Evolutionary conservation across 92 coral and sea anemone species (phyloP).

Genomic region (Paramuricea clavata): DNA sequence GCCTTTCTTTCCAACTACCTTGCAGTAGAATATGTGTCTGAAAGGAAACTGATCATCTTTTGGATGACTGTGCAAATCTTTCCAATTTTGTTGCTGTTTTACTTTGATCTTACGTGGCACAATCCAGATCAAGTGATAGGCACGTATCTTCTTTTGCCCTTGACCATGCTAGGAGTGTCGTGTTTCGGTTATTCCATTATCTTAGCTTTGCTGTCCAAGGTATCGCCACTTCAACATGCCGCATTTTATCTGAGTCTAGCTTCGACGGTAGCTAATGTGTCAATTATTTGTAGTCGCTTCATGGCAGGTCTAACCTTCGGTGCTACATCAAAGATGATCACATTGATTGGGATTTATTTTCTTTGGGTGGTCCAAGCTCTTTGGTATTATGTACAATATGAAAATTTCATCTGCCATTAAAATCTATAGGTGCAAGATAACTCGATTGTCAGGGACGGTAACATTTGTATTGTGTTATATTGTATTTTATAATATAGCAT

Average conservation of each 20-base stretch:
- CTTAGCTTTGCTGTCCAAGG: background rate
- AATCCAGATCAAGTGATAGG: background rate
- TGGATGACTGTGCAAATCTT: background rate
- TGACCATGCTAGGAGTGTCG: background rate
- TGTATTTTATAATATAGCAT: too few species aligned
- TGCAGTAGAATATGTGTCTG: background rate
- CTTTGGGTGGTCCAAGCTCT: too few species aligned
- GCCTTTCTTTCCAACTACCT: background rate
- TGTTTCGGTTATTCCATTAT: background rate
- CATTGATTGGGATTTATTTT: too few species aligned
- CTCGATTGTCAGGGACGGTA: too few species aligned
- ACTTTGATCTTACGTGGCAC: conserved; percentile 1
- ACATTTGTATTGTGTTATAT: too few species aligned
- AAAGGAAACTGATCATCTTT: background rate
- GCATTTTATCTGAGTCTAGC: background rate
- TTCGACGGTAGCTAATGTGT: background rate
- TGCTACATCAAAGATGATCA: too few species aligned
- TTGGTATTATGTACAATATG: too few species aligned
- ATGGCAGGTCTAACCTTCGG: background rate
- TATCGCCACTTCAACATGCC: background rate
- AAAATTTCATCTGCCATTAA: too few species aligned
- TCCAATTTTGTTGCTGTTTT: background rate
- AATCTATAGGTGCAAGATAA: too few species aligned
- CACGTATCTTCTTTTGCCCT: background rate
- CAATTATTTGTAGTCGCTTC: background rate